Percentiles rank a stretch among this genome's conserved stretches.
Evolutionary conservation across 2,113 vertebrate genomes (phyloP).

Genomic region (Pygoscelis antarcticus): DNA sequence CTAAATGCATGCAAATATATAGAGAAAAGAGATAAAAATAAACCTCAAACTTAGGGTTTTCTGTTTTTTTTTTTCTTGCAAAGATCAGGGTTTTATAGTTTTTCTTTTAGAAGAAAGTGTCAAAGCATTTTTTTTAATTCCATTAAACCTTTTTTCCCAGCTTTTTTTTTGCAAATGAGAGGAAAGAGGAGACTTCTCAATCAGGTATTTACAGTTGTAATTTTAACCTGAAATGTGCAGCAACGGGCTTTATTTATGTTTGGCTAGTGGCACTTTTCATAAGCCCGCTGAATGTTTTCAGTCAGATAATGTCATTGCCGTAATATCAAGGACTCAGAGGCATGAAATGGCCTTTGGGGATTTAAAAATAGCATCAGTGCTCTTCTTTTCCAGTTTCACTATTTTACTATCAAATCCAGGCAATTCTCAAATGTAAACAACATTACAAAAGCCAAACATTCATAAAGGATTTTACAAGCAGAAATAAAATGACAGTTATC

Average conservation of each 20-base stretch:
- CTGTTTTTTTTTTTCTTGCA: not conserved
- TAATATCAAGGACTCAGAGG: not conserved
- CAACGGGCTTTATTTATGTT: not conserved
- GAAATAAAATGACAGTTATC: not conserved
- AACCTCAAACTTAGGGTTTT: rapidly evolving
- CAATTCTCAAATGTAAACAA: not conserved
- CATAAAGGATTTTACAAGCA: not conserved
- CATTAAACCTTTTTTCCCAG: rapidly evolving
- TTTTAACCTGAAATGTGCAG: not conserved
- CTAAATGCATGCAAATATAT: not conserved
- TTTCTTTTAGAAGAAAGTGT: not conserved
- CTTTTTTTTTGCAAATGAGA: rapidly evolving
- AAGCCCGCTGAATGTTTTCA: rapidly evolving
- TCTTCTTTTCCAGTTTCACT: not conserved
- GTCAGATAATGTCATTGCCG: not conserved
- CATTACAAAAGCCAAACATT: not conserved
- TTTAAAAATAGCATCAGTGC: not conserved
- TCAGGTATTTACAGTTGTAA: not conserved
- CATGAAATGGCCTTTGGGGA: not conserved
- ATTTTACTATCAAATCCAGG: not conserved
- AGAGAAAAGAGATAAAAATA: not conserved
- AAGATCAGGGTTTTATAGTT: rapidly evolving
- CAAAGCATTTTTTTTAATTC: not conserved
- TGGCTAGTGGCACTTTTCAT: not conserved
- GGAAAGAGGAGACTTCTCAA: not conserved